phyloP scores from a whole-genome alignment of 2,797 vertebrate species.

The Chrosomus eos region DNA sequence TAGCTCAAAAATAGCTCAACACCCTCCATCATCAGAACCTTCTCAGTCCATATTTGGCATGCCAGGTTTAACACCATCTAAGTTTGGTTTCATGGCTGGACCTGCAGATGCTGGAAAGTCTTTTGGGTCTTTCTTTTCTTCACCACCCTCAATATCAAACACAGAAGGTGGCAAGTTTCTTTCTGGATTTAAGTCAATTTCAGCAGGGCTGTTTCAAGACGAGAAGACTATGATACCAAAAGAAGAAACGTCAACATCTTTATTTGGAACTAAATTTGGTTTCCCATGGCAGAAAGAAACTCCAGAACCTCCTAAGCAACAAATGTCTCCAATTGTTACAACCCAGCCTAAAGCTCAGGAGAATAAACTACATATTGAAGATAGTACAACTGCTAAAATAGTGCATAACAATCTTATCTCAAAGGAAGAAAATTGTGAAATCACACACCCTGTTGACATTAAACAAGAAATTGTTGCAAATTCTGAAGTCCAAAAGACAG shows the following conservation, averaged over 20 bases:
- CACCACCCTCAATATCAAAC: slow-evolving; percentile 72
- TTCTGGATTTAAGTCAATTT: slow-evolving; percentile 88
- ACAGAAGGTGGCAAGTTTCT: slow-evolving; percentile 76
- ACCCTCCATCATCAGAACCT: slow-evolving; percentile 63
- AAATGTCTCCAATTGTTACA: slow-evolving; percentile 67
- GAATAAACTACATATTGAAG: slow-evolving; percentile 44
- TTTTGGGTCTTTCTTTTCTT: slow-evolving; percentile 87
- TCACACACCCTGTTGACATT: slow-evolving; percentile 24
- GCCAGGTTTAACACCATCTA: slow-evolving; percentile 70
- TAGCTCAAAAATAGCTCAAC: slow-evolving; percentile 52
- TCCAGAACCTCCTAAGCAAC: slow-evolving; percentile 67
- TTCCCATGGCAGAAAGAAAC: slow-evolving; percentile 83
- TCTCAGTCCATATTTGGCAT: slow-evolving; percentile 78
- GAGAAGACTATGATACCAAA: slow-evolving; percentile 72
- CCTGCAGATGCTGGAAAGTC: slow-evolving; percentile 78
- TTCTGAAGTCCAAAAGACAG: slow-evolving; percentile 58
- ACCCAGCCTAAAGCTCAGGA: slow-evolving; percentile 71
- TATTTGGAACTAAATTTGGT: slow-evolving; percentile 85
- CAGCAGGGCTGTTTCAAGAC: slow-evolving; percentile 86
- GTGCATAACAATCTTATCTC: slow-evolving; percentile 21
- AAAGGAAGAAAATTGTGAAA: slow-evolving; percentile 60
- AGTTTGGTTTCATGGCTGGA: slow-evolving; percentile 79
- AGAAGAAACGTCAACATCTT: slow-evolving; percentile 69
- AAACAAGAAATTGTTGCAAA: slow-evolving; percentile 27
- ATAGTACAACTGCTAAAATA: slow-evolving; percentile 12